Base-by-base conservation (phyloP, 2,113 vertebrate species). In the Lagopus leucura region DNA sequence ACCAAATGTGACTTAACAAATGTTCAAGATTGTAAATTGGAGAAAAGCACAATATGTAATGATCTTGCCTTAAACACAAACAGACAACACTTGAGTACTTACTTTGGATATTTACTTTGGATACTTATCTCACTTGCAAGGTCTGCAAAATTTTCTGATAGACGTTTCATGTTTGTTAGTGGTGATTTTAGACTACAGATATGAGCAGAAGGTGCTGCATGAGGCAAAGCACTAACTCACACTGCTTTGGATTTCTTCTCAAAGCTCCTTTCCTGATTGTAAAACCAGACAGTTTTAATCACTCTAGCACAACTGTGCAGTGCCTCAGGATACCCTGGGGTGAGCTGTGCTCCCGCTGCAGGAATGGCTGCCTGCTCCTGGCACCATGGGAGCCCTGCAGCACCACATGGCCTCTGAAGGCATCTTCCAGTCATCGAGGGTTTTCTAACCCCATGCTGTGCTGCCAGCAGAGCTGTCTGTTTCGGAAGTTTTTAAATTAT, bases 341-440 rank as follows among this genome's bases (percentile, higher is more conserved):
- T 3, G 1, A 70, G 42, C 32, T 4, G 0, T 27, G 27, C 54
- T 42, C n/a, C 69, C 0, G 0, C 30, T 11, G 8, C 0, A 1
- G 40, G 17, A 40, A 40, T 9, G 28, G 61, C 38, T 28, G 25
- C 38, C 61, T 11, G 11, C 17, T 64, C 24, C 25, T 12, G 25
- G 61, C 38, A 16, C 17, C 7, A 17, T 64, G 61, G 61, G 61
- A 40, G 38, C 61, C 61, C 38, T 64, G 16, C 25, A 19, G 25
- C 25, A 27, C 24, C 16, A 28, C 32, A 64, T 6, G 42, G 3
- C 45, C n/a, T 40, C 60, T 12, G 15, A 83, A 70, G 38, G 20
- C n/a, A 36, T 47, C 43, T 19, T 55, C 25, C 38, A 25, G 11
- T 55, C 34, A 64, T 1, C 5, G 0, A 45, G 32, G n/a, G 1